phyloP scores from a whole-genome alignment of 2,113 vertebrate species.

The Xyrauchen texanus region DNA sequence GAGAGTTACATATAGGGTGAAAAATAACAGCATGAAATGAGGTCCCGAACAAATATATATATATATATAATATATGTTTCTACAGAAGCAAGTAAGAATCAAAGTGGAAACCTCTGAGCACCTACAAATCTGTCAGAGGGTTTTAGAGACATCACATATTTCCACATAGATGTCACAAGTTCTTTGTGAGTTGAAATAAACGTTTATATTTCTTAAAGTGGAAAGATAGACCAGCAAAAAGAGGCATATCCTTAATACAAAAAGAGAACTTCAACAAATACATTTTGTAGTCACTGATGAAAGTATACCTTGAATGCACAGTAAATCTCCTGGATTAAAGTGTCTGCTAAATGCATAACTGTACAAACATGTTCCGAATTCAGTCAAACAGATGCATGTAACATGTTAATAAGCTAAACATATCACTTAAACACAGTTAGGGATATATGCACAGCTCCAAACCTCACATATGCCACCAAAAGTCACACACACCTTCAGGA shows the following conservation, averaged over 20 bases:
- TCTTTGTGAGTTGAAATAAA: background rate
- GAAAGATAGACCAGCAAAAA: background rate
- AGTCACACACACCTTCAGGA: background rate
- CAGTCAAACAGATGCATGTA: too few species aligned
- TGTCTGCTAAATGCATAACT: too few species aligned
- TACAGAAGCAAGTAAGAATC: conserved; percentile 2
- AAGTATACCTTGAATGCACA: too few species aligned
- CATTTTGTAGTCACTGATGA: background rate
- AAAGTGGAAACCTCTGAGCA: background rate
- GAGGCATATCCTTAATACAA: background rate
- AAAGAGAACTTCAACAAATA: background rate
- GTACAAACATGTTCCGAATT: too few species aligned
- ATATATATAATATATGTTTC: too few species aligned
- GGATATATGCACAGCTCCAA: background rate
- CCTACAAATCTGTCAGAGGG: conserved; percentile 19
- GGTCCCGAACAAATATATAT: too few species aligned
- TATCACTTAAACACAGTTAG: background rate
- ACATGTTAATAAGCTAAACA: background rate
- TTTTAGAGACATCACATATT: background rate
- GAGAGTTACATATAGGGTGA: background rate
- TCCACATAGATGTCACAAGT: conserved; percentile 1
- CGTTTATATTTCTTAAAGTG: background rate
- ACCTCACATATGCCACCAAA: background rate
- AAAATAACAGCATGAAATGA: background rate
- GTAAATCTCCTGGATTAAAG: too few species aligned